Evolutionary conservation across 2,113 vertebrate genomes (phyloP), one percentile per base, ranked within the genome.

Genomic region (Ageneiosus marmoratus): DNA sequence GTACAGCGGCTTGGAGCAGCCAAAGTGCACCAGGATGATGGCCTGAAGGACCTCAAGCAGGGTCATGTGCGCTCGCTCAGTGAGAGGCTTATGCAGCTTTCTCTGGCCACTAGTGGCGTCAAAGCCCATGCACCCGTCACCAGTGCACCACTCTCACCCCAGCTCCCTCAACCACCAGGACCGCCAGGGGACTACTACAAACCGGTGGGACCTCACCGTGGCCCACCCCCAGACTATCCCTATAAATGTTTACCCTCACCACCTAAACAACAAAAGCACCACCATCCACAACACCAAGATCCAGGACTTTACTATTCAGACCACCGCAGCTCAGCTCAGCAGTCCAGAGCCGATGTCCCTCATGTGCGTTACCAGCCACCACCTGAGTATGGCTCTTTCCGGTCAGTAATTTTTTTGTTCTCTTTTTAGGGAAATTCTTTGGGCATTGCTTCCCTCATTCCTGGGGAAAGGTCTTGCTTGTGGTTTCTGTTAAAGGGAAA

Each of bases 61-160:
- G 98, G 98, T n/a, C 98, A 99, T 3, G 98, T 99, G 22, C 95
- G 98, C 20, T 99, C 98, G 7, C 93, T 99, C 85, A 99, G 98
- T 0, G 98, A 99, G 91, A 89, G 98, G 63, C 94, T 99, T 37
- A 99, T 99, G 98, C 98, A 99, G 91, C 94, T 99, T 82, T 99
- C 98, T 2, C 86, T 99, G 88, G 97, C 97, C 83, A 99, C 97
- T 76, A 99, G 96, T 0, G 98, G 98, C 0, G 96, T 99, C 18
- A 99, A 99, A 90, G 96, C 98, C 44, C 98, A 99, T 0, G 94
- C 97, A 0, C 98, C 98, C 0, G 94, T 98, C 84, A 98, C 95
- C 0, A 98, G 97, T 0, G 90, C 95, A 0, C 96, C 96, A 0
- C 96, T 98, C 0, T 96, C 96, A 10, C 96, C 96, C 0, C 90